These are phyloP conservation scores for Actias luna DNA, from an alignment of 2,888 invertebrate species.

Conservation along the genomic window DNA sequence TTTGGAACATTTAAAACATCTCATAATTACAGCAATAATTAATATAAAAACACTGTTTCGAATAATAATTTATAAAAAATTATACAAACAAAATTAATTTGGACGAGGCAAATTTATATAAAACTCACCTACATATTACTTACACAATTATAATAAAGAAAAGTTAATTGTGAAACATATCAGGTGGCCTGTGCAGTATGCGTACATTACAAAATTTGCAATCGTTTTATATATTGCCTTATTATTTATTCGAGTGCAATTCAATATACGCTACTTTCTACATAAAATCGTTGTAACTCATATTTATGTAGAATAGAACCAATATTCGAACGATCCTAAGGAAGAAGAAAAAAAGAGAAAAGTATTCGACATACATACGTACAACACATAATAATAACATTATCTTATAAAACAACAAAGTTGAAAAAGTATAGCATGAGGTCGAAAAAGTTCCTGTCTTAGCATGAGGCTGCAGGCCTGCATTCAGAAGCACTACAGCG, in stretches of 20 bases:
- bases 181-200: slow-evolving; percentile 15
- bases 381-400: too few relatives aligned
- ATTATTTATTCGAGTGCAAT: not conserved
- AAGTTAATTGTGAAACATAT: slow-evolving; percentile 25
- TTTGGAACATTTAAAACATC: too few relatives aligned
- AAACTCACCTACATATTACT: slow-evolving; percentile 8
- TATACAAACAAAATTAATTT: not conserved
- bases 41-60: too few relatives aligned
- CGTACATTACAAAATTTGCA: slow-evolving; percentile 22
- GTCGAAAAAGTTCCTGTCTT: too few relatives aligned
- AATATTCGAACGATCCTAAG: too few relatives aligned
- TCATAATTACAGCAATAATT: too few relatives aligned
- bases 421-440: too few relatives aligned
- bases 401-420: too few relatives aligned
- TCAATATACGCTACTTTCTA: not conserved
- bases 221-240: slow-evolving; percentile 19
- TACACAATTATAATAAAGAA: slow-evolving; percentile 29
- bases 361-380: too few relatives aligned
- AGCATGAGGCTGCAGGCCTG: too few relatives aligned
- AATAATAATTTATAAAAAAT: not conserved
- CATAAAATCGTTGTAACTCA: not conserved
- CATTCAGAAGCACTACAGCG: too few relatives aligned
- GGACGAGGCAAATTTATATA: slow-evolving; percentile 4
- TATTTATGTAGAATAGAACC: not conserved
- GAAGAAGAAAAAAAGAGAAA: too few relatives aligned